Evolutionary conservation across 2,113 vertebrate genomes (phyloP).

Genomic region (Melanerpes formicivorus): DNA sequence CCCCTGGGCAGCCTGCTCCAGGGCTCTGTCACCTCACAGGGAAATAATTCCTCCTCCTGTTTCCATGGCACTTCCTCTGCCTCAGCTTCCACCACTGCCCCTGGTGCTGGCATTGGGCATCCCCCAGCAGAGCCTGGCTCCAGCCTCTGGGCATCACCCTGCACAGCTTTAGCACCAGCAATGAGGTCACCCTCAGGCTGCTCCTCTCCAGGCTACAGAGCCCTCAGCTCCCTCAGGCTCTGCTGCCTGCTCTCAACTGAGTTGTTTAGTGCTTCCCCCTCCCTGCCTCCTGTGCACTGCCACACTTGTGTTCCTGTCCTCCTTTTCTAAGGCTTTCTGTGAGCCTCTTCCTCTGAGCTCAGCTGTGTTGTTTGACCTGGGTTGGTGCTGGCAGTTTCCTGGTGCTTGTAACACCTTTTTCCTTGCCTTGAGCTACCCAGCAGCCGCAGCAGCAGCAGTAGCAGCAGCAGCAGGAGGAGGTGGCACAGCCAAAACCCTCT

Average conservation of each 20-base stretch:
- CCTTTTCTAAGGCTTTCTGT: background rate
- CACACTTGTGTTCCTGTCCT: background rate
- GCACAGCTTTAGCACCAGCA: too few relatives aligned
- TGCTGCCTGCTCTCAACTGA: conserved; percentile 49
- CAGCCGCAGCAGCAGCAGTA: conserved; percentile 16
- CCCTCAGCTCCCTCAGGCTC: too few relatives aligned
- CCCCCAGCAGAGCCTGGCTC: too few relatives aligned
- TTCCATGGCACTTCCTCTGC: too few relatives aligned
- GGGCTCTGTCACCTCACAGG: too few relatives aligned
- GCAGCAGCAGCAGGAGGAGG: background rate
- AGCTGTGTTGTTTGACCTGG: background rate
- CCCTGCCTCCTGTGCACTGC: conserved; percentile 64
- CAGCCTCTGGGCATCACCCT: too few relatives aligned
- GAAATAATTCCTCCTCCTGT: too few relatives aligned
- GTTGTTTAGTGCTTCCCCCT: conserved; percentile 59
- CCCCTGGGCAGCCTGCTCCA: too few relatives aligned
- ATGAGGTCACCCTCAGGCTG: too few relatives aligned
- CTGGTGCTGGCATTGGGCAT: too few relatives aligned
- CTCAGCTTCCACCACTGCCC: too few relatives aligned
- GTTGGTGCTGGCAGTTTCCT: background rate
- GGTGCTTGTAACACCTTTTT: background rate
- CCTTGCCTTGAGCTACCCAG: conserved; percentile 48
- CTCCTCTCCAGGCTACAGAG: too few relatives aligned
- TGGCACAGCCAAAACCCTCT: conserved; percentile 6
- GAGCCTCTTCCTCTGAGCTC: background rate